A percentile compares a stretch with the other conserved stretches of the same genome.
These are phyloP conservation scores for Clavelina lepadiformis DNA, from an alignment of 23 tunicate genomes.

Conservation along the genomic window DNA sequence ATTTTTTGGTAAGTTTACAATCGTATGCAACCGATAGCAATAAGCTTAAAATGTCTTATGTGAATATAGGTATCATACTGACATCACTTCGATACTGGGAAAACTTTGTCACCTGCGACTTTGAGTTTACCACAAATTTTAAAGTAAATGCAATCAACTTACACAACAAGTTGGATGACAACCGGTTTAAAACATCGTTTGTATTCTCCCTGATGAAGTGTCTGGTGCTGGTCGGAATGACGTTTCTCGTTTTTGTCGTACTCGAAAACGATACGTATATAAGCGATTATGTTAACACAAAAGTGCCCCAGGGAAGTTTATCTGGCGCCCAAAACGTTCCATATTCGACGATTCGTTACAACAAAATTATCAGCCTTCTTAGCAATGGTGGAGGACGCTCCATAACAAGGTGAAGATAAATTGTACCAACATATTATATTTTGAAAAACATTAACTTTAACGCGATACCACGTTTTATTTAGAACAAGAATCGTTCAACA, in stretches of 20 bases:
- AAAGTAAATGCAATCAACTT: conserved; percentile 15
- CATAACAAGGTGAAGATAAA: neutral
- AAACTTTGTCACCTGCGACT: conserved; percentile 51
- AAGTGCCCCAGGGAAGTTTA: neutral
- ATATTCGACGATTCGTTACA: conserved; percentile 7
- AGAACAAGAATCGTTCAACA: conserved; percentile 6
- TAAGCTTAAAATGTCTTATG: neutral
- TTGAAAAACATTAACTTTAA: neutral
- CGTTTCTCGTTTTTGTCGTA: conserved; percentile 30
- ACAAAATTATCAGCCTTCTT: neutral
- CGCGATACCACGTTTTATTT: too few relatives aligned
- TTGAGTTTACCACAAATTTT: conserved; percentile 7
- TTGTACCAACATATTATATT: neutral
- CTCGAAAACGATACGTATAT: conserved; percentile 28
- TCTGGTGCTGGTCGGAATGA: conserved; percentile 33
- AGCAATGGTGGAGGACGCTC: neutral
- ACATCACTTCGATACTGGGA: conserved; percentile 86
- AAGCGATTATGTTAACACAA: neutral
- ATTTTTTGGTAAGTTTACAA: conserved; percentile 15
- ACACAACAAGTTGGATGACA: conserved; percentile 44
- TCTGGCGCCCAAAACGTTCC: conserved; percentile 2
- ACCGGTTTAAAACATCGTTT: conserved; percentile 49
- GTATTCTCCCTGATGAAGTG: conserved; percentile 38
- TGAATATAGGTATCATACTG: conserved; percentile 44
- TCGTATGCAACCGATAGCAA: neutral